A percentile compares a stretch with the other conserved stretches of the same genome.
Evolutionary conservation across 64 coral and sea anemone genomes (phyloP).

Genomic region (Stichodactyla helianthus): DNA sequence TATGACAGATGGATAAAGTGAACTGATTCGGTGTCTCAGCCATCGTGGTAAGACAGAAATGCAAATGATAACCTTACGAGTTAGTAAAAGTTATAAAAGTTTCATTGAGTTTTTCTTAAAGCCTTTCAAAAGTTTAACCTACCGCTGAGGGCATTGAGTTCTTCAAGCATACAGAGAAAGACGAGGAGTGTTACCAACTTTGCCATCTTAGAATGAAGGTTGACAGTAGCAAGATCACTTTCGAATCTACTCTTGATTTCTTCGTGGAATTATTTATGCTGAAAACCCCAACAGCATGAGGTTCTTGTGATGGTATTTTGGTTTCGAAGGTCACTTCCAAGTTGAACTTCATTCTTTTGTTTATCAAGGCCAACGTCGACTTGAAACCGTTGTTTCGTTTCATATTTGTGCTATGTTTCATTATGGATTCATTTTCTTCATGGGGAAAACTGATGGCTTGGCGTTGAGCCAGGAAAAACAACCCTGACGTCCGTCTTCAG

Average conservation of each 20-base stretch:
- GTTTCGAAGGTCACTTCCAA: background rate
- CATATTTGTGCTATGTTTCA: no score
- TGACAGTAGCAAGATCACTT: background rate
- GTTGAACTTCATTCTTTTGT: no score
- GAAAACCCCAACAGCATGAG: background rate
- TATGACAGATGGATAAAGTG: no score
- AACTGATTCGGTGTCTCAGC: no score
- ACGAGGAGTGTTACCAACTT: background rate
- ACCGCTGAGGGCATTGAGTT: background rate
- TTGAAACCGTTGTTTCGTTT: no score
- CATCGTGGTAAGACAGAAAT: no score
- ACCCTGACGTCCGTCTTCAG: background rate
- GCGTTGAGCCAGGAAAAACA: background rate
- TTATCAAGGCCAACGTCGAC: no score
- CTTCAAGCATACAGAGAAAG: background rate
- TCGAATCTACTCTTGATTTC: background rate
- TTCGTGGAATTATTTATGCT: background rate
- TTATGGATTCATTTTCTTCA: no score
- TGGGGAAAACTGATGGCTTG: background rate
- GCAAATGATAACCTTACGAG: no score
- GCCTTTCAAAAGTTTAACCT: background rate
- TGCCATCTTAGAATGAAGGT: background rate
- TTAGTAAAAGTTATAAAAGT: no score
- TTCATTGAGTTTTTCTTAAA: no score
- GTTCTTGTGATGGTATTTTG: background rate